A percentile compares a stretch with the other conserved stretches of the same genome.
Conservation (phyloP, 2,797 vertebrate species). For the Lithobates pipiens region DNA sequence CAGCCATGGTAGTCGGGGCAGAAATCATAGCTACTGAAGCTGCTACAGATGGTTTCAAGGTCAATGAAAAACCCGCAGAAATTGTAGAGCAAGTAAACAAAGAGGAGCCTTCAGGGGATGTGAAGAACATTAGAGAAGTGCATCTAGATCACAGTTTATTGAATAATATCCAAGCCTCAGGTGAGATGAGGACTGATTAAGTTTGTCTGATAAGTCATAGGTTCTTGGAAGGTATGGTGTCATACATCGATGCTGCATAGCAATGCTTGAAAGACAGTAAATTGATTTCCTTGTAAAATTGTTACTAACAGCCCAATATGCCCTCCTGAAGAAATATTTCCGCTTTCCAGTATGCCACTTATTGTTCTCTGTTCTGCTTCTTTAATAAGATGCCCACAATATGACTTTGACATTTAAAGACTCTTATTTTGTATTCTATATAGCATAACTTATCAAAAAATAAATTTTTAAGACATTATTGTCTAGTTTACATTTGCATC, state of each 20-base stretch:
- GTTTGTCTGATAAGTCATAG: constrained; percentile 75
- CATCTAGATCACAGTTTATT: constrained; percentile 78
- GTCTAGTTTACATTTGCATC: too few species aligned
- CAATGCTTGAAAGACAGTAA: constrained; percentile 12
- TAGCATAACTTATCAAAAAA: too few species aligned
- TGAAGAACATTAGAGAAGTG: constrained; percentile 75
- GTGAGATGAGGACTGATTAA: constrained; percentile 82
- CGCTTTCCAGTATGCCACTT: neutral
- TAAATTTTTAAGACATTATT: too few species aligned
- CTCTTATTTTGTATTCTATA: too few species aligned
- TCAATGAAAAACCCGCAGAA: constrained; percentile 73
- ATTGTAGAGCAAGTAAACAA: constrained; percentile 71
- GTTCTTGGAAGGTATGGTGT: constrained; percentile 68
- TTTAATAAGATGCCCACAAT: neutral
- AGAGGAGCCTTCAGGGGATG: constrained; percentile 71
- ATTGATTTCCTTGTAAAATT: constrained; percentile 6
- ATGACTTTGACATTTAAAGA: neutral
- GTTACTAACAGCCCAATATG: neutral
- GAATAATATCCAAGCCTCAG: constrained; percentile 79
- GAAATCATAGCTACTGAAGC: constrained; percentile 69
- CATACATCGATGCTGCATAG: constrained; percentile 67
- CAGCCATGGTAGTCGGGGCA: constrained; percentile 74
- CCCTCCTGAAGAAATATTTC: neutral
- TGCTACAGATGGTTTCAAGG: constrained; percentile 76
- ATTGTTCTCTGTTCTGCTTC: neutral